Conservation (phyloP, 1,140 invertebrate species). For the Aphelenchoides besseyi region DNA sequence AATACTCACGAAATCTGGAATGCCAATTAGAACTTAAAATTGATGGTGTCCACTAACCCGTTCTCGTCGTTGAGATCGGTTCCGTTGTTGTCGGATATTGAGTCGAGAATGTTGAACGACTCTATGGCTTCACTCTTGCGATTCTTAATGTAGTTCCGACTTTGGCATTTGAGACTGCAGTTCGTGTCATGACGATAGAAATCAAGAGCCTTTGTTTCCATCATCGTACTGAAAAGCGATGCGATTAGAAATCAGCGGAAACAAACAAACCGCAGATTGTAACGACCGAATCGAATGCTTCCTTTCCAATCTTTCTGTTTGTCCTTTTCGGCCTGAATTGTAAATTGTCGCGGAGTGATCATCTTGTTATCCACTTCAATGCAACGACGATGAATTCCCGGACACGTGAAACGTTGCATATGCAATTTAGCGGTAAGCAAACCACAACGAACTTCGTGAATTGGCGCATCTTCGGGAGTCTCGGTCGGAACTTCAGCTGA, state of each 20-base stretch:
- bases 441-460: slow-evolving; percentile 64
- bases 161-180: slow-evolving; percentile 50
- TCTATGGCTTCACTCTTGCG: slow-evolving; percentile 40
- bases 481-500: slow-evolving; percentile 23
- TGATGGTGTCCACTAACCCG: too few relatives aligned
- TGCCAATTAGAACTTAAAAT: neutral
- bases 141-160: slow-evolving; percentile 49
- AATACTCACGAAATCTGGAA: slow-evolving; percentile 22
- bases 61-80: slow-evolving; percentile 26
- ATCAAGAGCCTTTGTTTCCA: slow-evolving; percentile 63
- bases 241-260: slow-evolving; percentile 13
- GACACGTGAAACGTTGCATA: slow-evolving; percentile 64
- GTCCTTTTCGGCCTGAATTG: slow-evolving; percentile 26
- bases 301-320: slow-evolving; percentile 65
- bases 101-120: slow-evolving; percentile 31
- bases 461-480: slow-evolving; percentile 31
- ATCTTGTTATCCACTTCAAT: slow-evolving; percentile 61
- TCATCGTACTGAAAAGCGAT: slow-evolving; percentile 58
- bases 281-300: slow-evolving; percentile 64
- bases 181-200: slow-evolving; percentile 63
- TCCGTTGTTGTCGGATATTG: slow-evolving; percentile 7
- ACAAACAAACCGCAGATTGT: slow-evolving; percentile 58
- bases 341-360: slow-evolving; percentile 26
- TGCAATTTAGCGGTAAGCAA: slow-evolving; percentile 62
- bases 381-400: slow-evolving; percentile 65